Conservation (phyloP, 2,888 invertebrate genomes). For the Ectropis crepuscularia region DNA sequence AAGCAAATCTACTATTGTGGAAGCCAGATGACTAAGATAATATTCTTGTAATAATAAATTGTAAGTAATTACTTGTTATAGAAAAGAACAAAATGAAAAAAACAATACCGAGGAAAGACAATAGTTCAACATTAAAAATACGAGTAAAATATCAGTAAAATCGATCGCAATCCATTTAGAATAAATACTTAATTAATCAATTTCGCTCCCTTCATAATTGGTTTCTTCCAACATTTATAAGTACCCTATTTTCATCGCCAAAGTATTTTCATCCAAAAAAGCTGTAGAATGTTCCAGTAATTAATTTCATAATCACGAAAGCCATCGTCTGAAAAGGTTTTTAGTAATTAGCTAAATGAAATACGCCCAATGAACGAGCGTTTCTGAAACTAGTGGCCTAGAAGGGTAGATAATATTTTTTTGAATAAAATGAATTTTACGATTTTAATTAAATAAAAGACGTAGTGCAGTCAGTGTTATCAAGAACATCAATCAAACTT, state of each 20-base stretch:
- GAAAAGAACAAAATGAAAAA: no score
- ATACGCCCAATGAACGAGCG: slow-evolving; percentile 16
- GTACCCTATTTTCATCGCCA: slow-evolving; percentile 1
- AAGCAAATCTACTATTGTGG: no score
- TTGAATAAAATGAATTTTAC: not conserved
- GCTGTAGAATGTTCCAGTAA: slow-evolving; percentile 13
- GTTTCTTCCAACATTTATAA: not conserved
- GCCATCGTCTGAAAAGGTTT: slow-evolving; percentile 24
- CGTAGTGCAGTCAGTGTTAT: no score
- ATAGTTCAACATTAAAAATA: no score
- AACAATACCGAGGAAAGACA: no score
- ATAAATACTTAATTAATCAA: slow-evolving; percentile 4
- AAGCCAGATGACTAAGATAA: no score
- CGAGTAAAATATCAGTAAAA: no score
- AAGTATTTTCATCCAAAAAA: slow-evolving; percentile 13
- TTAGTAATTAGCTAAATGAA: slow-evolving; percentile 27
- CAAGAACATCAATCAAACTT: no score
- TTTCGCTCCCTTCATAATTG: slow-evolving; percentile 6
- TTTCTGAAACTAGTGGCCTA: slow-evolving; percentile 18
- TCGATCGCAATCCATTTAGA: not conserved
- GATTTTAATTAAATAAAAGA: not conserved
- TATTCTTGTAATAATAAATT: no score
- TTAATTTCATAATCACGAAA: slow-evolving; percentile 27
- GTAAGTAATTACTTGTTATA: no score
- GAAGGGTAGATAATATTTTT: slow-evolving; percentile 19